Evolutionary conservation across 2,888 invertebrate genomes (phyloP), one percentile per base, ranked within the genome.

Genomic region (Volucella bombylans): DNA sequence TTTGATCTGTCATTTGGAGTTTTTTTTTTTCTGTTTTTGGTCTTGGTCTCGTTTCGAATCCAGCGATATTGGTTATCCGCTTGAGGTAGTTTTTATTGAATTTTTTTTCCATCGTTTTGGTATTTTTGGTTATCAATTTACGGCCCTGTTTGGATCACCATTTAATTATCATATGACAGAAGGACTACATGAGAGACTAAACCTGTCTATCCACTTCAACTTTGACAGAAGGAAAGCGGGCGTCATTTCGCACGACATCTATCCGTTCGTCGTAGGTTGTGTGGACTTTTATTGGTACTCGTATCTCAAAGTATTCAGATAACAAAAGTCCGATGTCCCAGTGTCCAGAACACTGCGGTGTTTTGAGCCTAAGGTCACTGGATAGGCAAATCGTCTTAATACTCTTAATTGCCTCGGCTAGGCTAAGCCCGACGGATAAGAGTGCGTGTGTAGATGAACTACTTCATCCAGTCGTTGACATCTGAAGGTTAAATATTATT

Each of bases 391-490:
- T 6, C 31, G 31, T 31, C 31, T 31, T 31, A 31, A 72, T 52
- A 18, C 49, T 78, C 43, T 82, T 77, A 72, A 72, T 72, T 72
- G 64, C 65, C 68, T 64, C 52, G 50, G 15, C 47, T 41, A 54
- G 47, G n/a, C 59, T 52, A 52, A 31, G 38, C 47, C 8, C n/a
- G 31, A 50, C 43, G 38, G 12, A 52, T n/a, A 10, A 14, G 38
- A n/a, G 41, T 61, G 67, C 61, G 67, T 71, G 77, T 15, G 55
- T 61, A 83, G 69, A 61, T 71, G 80, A 71, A 76, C 79, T 80
- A 80, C 80, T 74, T 83, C 65, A 80, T 69, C 43, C 83, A 83
- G 79, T 83, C 83, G 80, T 71, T 80, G 83, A 80, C 83, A 83
- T 80, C 62, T 83, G 83, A 83, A 83, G 83, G 83, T 79, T 83